Conservation (phyloP, 2,113 vertebrate species). For the Neotragus pygmaeus region DNA sequence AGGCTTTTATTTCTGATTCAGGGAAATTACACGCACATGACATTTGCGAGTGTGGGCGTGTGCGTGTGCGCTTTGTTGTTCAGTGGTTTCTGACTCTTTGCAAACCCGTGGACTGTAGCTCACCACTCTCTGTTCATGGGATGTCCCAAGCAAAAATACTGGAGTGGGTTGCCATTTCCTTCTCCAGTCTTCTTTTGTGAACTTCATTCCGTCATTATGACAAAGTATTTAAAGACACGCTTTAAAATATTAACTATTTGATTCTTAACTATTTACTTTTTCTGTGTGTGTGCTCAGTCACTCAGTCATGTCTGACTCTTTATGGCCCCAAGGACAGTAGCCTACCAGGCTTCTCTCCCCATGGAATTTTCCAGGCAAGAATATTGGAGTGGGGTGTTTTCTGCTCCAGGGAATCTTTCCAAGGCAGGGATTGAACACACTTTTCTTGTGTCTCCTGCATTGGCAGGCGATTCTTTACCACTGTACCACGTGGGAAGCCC, state of each 20-base stretch:
- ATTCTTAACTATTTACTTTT: neutral
- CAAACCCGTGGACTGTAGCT: neutral
- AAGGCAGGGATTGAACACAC: neutral
- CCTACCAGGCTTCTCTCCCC: neutral
- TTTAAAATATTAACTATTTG: neutral
- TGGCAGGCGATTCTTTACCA: neutral
- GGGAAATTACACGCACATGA: neutral
- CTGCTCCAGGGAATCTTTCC: neutral
- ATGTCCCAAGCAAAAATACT: neutral
- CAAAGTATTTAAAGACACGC: neutral
- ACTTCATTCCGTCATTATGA: neutral
- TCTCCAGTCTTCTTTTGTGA: neutral
- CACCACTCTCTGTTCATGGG: neutral
- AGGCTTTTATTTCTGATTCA: neutral
- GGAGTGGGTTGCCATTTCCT: neutral
- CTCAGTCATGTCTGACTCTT: neutral
- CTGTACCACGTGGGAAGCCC: neutral
- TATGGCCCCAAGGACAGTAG: neutral
- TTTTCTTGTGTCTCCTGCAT: neutral
- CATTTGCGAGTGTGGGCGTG: accelerated
- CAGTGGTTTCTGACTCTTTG: neutral
- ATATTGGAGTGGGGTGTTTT: neutral
- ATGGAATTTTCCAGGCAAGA: neutral
- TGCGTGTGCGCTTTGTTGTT: accelerated
- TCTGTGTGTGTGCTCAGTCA: neutral